These are phyloP conservation scores for Catocala sponsa DNA, from an alignment of 2,888 invertebrate species.

Conservation along the genomic window DNA sequence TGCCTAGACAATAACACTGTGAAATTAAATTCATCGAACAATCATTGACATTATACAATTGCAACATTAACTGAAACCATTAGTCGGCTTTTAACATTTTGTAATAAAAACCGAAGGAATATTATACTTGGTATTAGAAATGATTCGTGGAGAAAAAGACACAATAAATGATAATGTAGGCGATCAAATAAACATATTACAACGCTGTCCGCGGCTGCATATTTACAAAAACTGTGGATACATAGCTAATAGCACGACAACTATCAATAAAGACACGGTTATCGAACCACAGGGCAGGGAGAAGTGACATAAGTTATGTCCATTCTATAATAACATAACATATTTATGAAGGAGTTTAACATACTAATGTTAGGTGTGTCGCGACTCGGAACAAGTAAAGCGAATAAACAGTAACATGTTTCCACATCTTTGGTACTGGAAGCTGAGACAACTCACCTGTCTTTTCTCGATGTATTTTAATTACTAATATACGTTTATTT, in stretches of 20 bases:
- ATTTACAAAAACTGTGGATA: slow-evolving; percentile 22
- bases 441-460: neutral
- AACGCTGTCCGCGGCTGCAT: neutral
- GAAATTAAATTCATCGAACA: neutral
- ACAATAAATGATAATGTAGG: slow-evolving; percentile 22
- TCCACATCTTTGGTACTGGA: too few species aligned
- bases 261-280: neutral
- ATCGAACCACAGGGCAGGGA: neutral
- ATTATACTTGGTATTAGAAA: too few species aligned
- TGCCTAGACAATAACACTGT: too few species aligned
- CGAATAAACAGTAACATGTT: too few species aligned
- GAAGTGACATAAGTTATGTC: slow-evolving; percentile 5
- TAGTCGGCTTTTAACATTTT: too few species aligned
- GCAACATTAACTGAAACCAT: neutral
- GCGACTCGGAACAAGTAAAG: neutral
- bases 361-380: slow-evolving; percentile 8
- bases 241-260: neutral
- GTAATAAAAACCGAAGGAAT: too few species aligned
- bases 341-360: slow-evolving; percentile 7
- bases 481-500: too few species aligned
- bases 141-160: too few species aligned
- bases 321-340: neutral
- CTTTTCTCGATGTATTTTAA: too few species aligned
- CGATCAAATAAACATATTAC: slow-evolving; percentile 18
- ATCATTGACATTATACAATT: slow-evolving; percentile 1